A percentile compares a stretch with the other conserved stretches of the same genome.
Evolutionary conservation across 1,140 invertebrate genomes (phyloP).

Genomic region (Hermatobates lingyangjiaoensis): DNA sequence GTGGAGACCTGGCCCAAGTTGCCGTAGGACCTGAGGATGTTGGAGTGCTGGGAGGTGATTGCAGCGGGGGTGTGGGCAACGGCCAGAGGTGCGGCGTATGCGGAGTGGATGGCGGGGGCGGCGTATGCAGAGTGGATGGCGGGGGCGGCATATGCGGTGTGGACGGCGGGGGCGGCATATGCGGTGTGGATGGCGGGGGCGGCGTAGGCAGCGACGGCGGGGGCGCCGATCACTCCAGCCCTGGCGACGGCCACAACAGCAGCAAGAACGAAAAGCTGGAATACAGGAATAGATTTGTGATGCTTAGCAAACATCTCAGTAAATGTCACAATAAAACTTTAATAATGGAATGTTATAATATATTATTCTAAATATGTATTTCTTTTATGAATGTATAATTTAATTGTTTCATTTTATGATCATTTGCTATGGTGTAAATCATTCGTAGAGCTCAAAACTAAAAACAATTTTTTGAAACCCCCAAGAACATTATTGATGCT

Average conservation of each 20-base stretch:
- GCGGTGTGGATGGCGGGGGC: constrained; percentile 5
- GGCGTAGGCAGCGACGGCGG: constrained; percentile 1
- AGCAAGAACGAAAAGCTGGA: constrained; percentile 16
- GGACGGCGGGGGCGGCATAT: constrained; percentile 15
- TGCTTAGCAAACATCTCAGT: too few relatives aligned
- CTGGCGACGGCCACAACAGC: constrained; percentile 16
- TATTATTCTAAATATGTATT: too few relatives aligned
- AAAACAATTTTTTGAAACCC: too few relatives aligned
- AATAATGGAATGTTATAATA: too few relatives aligned
- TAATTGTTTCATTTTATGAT: too few relatives aligned
- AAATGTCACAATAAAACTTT: too few relatives aligned
- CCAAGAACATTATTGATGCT: too few relatives aligned
- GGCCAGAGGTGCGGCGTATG: constrained; percentile 17
- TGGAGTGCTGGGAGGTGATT: constrained; percentile 19
- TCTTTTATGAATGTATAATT: too few relatives aligned
- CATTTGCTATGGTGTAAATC: too few relatives aligned
- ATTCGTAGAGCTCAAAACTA: too few relatives aligned
- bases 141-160: constrained; percentile 13
- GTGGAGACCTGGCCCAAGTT: constrained; percentile 22
- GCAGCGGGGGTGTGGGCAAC: constrained; percentile 18
- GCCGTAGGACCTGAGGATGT: constrained; percentile 21
- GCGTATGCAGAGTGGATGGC: constrained; percentile 10
- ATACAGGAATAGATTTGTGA: too few relatives aligned
- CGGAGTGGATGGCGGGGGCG: constrained; percentile 20
- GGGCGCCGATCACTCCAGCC: constrained; percentile 12